These are phyloP conservation scores for Tethea ocularis DNA, from an alignment of 2,888 invertebrate genomes.

Conservation along the genomic window DNA sequence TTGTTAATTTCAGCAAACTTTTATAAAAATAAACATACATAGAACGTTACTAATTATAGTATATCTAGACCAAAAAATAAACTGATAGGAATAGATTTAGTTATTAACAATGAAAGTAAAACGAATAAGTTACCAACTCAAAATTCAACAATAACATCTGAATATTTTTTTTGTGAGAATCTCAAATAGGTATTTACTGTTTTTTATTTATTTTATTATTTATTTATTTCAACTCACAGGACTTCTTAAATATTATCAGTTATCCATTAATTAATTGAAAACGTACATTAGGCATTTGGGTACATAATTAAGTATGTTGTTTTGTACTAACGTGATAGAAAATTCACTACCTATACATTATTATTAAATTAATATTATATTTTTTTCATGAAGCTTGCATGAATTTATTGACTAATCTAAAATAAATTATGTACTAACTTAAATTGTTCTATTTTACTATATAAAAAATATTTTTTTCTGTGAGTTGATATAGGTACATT, in stretches of 20 bases:
- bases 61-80: not conserved
- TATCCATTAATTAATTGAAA: too few relatives aligned
- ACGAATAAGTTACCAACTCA: not conserved
- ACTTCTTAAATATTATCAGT: not conserved
- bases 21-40: not conserved
- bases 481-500: not conserved
- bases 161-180: not conserved
- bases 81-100: not conserved
- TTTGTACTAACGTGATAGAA: too few relatives aligned
- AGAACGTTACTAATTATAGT: not conserved
- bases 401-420: too few relatives aligned
- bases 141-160: not conserved
- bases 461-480: too few relatives aligned
- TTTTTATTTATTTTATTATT: not conserved
- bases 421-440: too few relatives aligned
- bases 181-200: too few relatives aligned
- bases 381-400: too few relatives aligned
- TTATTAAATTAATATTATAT: too few relatives aligned
- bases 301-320: too few relatives aligned
- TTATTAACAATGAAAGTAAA: not conserved
- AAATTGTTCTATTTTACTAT: too few relatives aligned
- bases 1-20: not conserved
- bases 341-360: too few relatives aligned
- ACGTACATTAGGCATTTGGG: too few relatives aligned
- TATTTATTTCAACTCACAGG: not conserved